Evolutionary conservation across 2,797 vertebrate species (phyloP), one percentile per base, ranked within the genome.

Genomic region (Silurus aristotelis): DNA sequence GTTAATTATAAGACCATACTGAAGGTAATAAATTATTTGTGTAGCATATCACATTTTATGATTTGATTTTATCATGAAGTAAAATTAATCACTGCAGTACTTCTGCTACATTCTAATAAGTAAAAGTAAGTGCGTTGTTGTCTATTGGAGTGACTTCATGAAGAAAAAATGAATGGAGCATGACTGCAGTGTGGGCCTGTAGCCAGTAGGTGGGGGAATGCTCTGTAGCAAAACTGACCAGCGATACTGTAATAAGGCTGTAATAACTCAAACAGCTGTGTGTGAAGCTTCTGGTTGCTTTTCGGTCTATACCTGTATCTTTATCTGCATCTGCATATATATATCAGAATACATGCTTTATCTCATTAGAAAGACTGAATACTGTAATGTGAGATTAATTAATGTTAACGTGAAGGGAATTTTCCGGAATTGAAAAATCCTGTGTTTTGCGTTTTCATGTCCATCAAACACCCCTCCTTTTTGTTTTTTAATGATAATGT

Each of bases 161-260:
- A 22, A 58, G 27, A 82, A 43, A 38, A 22, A 79, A 63, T 58
- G 6, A 75, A 55, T 83, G 19, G 58, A 20, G 5, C n/a, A 58
- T 52, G 25, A 60, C 13, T 88, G 88, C 63, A 77, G 55, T 77
- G 48, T 88, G 77, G 79, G 67, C 20, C 46, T 76, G 46, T 78
- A 52, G 48, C 84, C 89, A 89, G 81, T 80, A 87, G 89, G 82
- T 64, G 89, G 89, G 83, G 46, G 60, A n/a, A 71, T 58, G 78
- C 52, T 61, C 31, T 63, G 20, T 82, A 27, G 48, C 81, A 85
- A 73, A 82, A n/a, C 64, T 20, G 31, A 17, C 46, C 43, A 58
- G 60, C 71, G 80, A 22, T 56, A 72, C 66, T 68, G 72, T 73
- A 76, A 63, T 84, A 77, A 87, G 87, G 73, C 88, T 87, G 90